Percentiles rank a stretch among this genome's conserved stretches.
These are phyloP conservation scores for Drosophila varians DNA, from an alignment of 1,140 invertebrate genomes.

Conservation along the genomic window DNA sequence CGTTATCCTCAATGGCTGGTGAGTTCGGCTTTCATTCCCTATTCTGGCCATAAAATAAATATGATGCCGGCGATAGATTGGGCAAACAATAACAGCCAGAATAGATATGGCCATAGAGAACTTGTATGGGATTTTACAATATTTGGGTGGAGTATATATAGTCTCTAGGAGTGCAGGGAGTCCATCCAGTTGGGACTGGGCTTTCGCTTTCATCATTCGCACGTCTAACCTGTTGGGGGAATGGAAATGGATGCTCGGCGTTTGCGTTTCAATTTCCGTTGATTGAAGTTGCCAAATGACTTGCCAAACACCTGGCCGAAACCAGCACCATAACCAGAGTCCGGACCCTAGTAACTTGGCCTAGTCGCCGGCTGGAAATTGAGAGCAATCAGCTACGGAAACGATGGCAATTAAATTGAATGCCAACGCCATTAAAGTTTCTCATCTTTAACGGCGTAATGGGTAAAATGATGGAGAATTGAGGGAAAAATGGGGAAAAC, in stretches of 20 bases:
- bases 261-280: conserved; percentile 76
- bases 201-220: conserved; percentile 43
- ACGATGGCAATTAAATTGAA: conserved; percentile 77
- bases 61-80: conserved; percentile 57
- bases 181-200: neutral
- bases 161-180: conserved; percentile 1
- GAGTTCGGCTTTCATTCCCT: conserved; percentile 33
- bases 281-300: conserved; percentile 71
- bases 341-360: conserved; percentile 9
- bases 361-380: conserved; percentile 45
- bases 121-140: neutral
- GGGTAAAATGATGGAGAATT: neutral
- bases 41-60: conserved; percentile 72
- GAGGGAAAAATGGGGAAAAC: neutral
- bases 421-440: conserved; percentile 59
- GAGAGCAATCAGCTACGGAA: conserved; percentile 57
- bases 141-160: neutral
- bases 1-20: conserved; percentile 27
- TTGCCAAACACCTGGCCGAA: conserved; percentile 59
- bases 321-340: neutral
- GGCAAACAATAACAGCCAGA: conserved; percentile 35
- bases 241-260: conserved; percentile 26
- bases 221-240: conserved; percentile 49
- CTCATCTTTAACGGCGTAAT: neutral
- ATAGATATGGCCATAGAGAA: conserved; percentile 34